These are phyloP conservation scores for Bothrops jararaca DNA, from an alignment of 2,113 vertebrate species.

Conservation along the genomic window DNA sequence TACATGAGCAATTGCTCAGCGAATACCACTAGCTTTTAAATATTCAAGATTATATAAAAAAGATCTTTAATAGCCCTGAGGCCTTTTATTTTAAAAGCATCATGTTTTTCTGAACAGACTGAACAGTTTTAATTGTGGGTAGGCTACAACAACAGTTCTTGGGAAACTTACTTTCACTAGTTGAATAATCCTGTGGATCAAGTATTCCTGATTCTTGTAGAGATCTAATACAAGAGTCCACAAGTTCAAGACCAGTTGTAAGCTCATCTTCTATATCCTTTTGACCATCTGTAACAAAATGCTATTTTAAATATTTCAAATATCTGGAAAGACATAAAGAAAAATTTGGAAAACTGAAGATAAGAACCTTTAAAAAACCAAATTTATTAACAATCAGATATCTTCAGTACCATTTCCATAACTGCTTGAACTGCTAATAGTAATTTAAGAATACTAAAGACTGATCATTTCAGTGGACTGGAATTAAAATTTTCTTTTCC, in stretches of 20 bases:
- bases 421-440: not conserved
- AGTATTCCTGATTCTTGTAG: conserved; percentile 97
- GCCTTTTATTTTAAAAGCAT: not conserved
- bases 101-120: not conserved
- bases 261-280: conserved; percentile 98
- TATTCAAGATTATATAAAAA: conserved; percentile 22
- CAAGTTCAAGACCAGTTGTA: conserved; percentile 94
- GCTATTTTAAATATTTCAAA: conserved; percentile 11
- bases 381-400: not conserved
- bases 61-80: not conserved
- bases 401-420: not conserved
- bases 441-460: not conserved
- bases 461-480: not conserved
- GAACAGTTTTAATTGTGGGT: not conserved
- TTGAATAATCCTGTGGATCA: conserved; percentile 88
- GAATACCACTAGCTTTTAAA: not conserved
- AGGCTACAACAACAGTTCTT: not conserved
- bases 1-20: not conserved
- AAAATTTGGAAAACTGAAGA: not conserved
- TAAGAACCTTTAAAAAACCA: conserved; percentile 8
- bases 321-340: not conserved
- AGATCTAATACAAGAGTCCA: conserved; percentile 96
- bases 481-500: not conserved
- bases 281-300: conserved; percentile 82
- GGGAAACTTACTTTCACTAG: conserved; percentile 84